A percentile compares a stretch with the other conserved stretches of the same genome.
Evolutionary conservation across 2,888 invertebrate genomes (phyloP).

Genomic region (Tenthredo notha): DNA sequence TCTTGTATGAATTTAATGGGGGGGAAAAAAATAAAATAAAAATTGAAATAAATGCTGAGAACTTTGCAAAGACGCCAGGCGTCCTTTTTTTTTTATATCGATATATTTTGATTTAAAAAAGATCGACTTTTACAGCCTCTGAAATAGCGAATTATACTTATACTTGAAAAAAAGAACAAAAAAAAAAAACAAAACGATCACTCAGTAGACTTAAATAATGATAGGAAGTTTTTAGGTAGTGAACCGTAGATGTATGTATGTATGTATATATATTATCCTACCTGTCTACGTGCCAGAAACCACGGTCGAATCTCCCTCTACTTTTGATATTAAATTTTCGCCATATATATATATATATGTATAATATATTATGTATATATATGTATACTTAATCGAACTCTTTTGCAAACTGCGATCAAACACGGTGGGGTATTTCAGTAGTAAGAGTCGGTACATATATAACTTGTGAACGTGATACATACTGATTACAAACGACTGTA

Average conservation of each 20-base stretch:
- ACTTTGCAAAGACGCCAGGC: no score
- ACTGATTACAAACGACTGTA: no score
- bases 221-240: neutral
- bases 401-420: neutral
- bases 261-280: neutral
- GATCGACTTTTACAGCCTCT: neutral
- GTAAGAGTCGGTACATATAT: neutral
- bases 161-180: neutral
- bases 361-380: neutral
- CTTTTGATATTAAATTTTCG: neutral
- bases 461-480: neutral
- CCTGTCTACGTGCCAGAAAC: conserved; percentile 50
- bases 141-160: neutral
- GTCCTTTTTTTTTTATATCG: no score
- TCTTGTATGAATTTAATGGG: no score
- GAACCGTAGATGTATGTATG: neutral
- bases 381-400: neutral
- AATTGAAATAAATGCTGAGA: no score
- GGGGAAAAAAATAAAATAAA: no score
- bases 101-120: neutral
- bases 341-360: neutral
- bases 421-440: neutral
- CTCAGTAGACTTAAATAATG: neutral
- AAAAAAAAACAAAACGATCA: neutral
- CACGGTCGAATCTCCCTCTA: conserved; percentile 51